phyloP scores from a whole-genome alignment of 2,797 vertebrate species.

The Mus minutoides region DNA sequence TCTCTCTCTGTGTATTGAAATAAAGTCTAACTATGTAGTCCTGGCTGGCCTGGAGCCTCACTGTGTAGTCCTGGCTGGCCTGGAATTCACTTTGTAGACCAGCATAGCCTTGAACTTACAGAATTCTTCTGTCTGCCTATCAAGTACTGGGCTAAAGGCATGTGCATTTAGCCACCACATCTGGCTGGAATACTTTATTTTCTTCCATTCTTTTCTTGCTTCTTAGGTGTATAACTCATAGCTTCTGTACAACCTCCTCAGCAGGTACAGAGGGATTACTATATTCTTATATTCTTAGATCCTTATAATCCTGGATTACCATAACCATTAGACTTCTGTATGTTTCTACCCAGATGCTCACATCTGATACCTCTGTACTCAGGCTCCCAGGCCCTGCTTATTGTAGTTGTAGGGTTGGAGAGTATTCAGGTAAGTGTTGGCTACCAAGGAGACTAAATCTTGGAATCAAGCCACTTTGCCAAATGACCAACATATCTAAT shows the following conservation, averaged over 20 bases:
- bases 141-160: not conserved
- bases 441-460: not conserved
- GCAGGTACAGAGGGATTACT: not conserved
- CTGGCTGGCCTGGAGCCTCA: not conserved
- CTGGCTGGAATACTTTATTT: not conserved
- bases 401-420: not conserved
- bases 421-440: not conserved
- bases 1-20: not conserved
- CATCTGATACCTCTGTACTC: not conserved
- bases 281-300: not conserved
- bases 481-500: not conserved
- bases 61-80: not conserved
- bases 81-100: not conserved
- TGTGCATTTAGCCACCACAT: not conserved
- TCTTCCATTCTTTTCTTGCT: not conserved
- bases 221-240: not conserved
- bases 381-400: not conserved
- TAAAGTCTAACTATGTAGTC: not conserved
- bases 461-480: not conserved
- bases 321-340: not conserved
- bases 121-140: not conserved
- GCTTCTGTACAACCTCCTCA: not conserved
- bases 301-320: not conserved
- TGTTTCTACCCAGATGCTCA: not conserved
- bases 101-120: not conserved